Conservation (phyloP, 2,888 invertebrate species). For the Neoaliturus tenellus region DNA sequence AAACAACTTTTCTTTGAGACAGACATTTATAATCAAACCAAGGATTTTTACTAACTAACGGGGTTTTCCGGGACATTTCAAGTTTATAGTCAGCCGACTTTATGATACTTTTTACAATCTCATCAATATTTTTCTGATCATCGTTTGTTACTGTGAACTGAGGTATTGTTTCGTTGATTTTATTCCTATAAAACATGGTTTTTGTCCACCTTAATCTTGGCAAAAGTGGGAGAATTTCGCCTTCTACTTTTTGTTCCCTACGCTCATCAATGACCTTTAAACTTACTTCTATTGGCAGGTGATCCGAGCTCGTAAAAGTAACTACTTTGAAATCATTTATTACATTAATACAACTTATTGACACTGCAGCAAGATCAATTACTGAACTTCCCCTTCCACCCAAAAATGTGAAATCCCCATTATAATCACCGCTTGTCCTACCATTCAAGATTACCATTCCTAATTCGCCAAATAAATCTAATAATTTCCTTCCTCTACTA, state of each 20-base stretch:
- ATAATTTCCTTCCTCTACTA: conserved; percentile 9
- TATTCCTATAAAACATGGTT: background rate
- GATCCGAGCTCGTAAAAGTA: background rate
- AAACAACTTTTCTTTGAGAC: background rate
- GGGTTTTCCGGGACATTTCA: too few relatives aligned
- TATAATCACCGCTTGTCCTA: conserved; percentile 52
- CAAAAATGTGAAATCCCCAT: conserved; percentile 57
- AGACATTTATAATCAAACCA: background rate
- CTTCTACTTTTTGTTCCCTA: background rate
- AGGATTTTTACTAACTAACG: background rate
- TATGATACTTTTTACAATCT: background rate
- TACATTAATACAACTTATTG: conserved; percentile 6
- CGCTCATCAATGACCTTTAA: background rate
- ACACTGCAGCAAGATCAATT: conserved; percentile 46
- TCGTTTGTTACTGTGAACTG: background rate
- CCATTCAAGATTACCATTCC: conserved; percentile 56
- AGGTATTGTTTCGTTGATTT: background rate
- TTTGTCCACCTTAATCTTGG: background rate
- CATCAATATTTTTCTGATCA: background rate
- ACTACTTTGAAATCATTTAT: conserved; percentile 18
- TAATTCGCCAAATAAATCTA: background rate
- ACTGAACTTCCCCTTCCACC: conserved; percentile 51
- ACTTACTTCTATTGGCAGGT: background rate
- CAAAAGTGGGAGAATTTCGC: background rate
- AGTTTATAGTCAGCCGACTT: background rate